A percentile compares a stretch with the other conserved stretches of the same genome.
Conservation (phyloP, 2,888 invertebrate genomes). For the Aphrophora alni region DNA sequence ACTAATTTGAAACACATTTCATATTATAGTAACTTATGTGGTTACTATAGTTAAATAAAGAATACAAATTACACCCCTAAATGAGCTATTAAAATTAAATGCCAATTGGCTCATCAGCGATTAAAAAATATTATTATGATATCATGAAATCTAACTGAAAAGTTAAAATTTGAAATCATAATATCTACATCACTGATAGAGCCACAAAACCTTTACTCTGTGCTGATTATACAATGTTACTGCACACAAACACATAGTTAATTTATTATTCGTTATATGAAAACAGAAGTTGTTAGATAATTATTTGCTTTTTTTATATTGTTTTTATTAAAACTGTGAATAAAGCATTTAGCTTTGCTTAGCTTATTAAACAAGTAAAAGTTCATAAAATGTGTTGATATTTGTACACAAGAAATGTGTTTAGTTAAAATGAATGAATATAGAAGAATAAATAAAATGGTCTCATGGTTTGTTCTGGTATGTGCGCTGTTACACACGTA, state of each 20-base stretch:
- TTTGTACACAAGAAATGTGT: not conserved
- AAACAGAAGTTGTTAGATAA: not conserved
- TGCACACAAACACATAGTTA: not conserved
- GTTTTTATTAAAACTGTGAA: not conserved
- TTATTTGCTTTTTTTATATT: not conserved
- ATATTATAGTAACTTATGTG: no score
- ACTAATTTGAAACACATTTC: no score
- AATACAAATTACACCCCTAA: not conserved
- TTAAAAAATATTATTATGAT: no score
- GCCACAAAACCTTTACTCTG: not conserved
- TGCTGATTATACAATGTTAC: not conserved
- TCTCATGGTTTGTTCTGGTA: not conserved
- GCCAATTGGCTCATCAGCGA: no score
- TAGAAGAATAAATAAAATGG: not conserved
- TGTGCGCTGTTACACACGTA: constrained; percentile 56
- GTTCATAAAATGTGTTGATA: not conserved
- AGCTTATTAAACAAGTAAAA: not conserved
- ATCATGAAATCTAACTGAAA: no score
- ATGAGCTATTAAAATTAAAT: not conserved
- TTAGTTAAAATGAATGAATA: not conserved
- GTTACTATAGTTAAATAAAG: no score
- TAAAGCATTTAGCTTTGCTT: not conserved
- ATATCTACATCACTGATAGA: no score
- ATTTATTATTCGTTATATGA: not conserved
- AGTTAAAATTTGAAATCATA: no score